Evolutionary conservation across 2,888 invertebrate genomes (phyloP), one percentile per base, ranked within the genome.

Genomic region (Dolichomitus sp.): DNA sequence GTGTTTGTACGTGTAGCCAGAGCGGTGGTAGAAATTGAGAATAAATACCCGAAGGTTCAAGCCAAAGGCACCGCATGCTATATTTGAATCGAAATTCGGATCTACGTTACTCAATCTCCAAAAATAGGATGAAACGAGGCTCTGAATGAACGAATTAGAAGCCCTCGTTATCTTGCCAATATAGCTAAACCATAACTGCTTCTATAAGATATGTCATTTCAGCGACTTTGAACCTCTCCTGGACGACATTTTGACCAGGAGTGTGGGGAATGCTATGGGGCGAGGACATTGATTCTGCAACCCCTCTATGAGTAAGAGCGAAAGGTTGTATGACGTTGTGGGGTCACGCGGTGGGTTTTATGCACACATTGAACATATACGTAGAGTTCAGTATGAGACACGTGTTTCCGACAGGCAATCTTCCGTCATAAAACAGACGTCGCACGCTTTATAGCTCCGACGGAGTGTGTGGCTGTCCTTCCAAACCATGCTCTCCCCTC

Each of bases 331-430:
- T 76, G 70, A 66, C 30, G 59, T 30, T 54, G 54, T 59, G 63
- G 57, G 40, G 33, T 23, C 63, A 27, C 45, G 54, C 19, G 14
- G 4, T 37, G 40, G 50, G 66, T 50, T 40, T 50, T 54, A 57
- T 50, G 23, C 42, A 57, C 63, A 45, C 65, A 75, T 75, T 45
- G 30, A 42, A 52, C 33, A 61, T 54, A 65, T 54, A 50, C 68
- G 63, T 61, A 33, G 61, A 50, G 33, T 45, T 76, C 45, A n/a
- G 61, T 48, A 42, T 6, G 70, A 69, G 72, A 80, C 85, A 85
- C 79, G 83, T 87, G 87, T 87, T 85, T 81, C 69, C 81, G 86
- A 87, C 86, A 86, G 84, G 83, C 86, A 85, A 86, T 86, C 83
- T 86, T 84, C 86, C 81, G 74, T 77, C 81, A 85, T 86, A 86